A percentile compares a stretch with the other conserved stretches of the same genome.
These are phyloP conservation scores for Toxotes chatareus DNA, from an alignment of 2,113 vertebrate species.

Conservation along the genomic window DNA sequence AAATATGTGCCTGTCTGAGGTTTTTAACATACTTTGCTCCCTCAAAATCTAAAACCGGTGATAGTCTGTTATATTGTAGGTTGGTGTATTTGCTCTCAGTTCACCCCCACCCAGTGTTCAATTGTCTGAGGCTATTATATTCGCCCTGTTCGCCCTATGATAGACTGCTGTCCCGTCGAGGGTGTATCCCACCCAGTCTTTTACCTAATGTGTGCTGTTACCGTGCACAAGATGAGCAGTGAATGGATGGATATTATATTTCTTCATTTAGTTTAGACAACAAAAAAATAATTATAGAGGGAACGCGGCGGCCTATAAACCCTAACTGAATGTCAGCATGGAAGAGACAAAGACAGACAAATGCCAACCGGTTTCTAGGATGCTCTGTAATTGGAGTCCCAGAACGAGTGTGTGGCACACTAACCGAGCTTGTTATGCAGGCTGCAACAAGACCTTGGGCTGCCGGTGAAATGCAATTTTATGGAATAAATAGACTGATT, in stretches of 20 bases:
- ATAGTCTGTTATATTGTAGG: not conserved
- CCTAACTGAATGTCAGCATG: conserved; percentile 65
- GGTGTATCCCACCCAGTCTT: not conserved
- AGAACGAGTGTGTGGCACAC: conserved; percentile 59
- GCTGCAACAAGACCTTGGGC: conserved; percentile 42
- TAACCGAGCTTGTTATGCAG: conserved; percentile 55
- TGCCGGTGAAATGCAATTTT: conserved; percentile 66
- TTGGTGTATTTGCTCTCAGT: not conserved
- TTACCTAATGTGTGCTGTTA: conserved; percentile 20
- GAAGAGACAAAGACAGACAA: conserved; percentile 66
- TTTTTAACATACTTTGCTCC: not conserved
- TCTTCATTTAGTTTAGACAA: conserved; percentile 43
- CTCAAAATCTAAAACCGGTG: not conserved
- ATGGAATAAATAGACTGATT: conserved; percentile 60
- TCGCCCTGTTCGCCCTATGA: not conserved
- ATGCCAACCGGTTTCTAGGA: conserved; percentile 63
- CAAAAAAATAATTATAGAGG: conserved; percentile 51
- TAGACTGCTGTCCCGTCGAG: conserved; percentile 4
- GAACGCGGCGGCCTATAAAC: conserved; percentile 48
- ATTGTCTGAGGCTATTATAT: conserved; percentile 32
- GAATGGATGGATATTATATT: conserved; percentile 39
- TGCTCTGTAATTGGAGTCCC: conserved; percentile 76
- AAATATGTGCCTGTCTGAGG: not conserved
- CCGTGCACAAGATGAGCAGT: conserved; percentile 46
- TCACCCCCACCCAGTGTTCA: conserved; percentile 7